A percentile compares a stretch with the other conserved stretches of the same genome.
These are phyloP conservation scores for Troides oblongomaculatus DNA, from an alignment of 2,888 invertebrate genomes.

Conservation along the genomic window DNA sequence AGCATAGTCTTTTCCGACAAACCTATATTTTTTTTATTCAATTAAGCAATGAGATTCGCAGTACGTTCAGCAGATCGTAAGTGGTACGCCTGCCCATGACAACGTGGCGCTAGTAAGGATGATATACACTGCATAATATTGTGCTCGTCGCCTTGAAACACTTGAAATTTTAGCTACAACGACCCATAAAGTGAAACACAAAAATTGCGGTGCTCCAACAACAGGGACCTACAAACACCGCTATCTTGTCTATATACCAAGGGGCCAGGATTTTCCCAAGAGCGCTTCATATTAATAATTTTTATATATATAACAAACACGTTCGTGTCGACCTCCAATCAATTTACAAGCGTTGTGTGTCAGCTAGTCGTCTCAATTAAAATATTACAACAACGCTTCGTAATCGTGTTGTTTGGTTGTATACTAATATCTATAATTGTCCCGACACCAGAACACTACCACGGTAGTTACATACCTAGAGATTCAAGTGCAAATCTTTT, in stretches of 20 bases:
- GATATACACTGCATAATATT: too few relatives aligned
- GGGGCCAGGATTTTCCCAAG: not conserved
- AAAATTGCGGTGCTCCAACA: too few relatives aligned
- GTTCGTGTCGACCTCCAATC: conserved; percentile 8
- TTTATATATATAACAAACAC: not conserved
- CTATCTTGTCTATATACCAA: not conserved
- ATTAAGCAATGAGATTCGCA: too few relatives aligned
- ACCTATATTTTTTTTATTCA: too few relatives aligned
- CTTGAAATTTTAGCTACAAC: too few relatives aligned
- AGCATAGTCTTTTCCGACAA: too few relatives aligned
- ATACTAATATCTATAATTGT: conserved; percentile 27
- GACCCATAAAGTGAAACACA: too few relatives aligned
- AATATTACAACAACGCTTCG: conserved; percentile 43
- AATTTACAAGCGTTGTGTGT: conserved; percentile 21
- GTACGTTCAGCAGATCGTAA: too few relatives aligned
- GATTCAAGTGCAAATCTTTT: not conserved
- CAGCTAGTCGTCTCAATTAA: conserved; percentile 56
- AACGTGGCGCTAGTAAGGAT: too few relatives aligned
- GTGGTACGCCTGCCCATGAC: too few relatives aligned
- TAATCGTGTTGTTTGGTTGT: conserved; percentile 47
- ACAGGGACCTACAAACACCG: too few relatives aligned
- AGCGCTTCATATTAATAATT: not conserved
- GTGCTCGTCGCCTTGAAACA: too few relatives aligned
- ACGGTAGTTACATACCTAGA: conserved; percentile 23
- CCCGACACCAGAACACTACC: conserved; percentile 14